Evolutionary conservation across 2,888 invertebrate species (phyloP), one percentile per base, ranked within the genome.

Genomic region (Melangyna quadrimaculata): DNA sequence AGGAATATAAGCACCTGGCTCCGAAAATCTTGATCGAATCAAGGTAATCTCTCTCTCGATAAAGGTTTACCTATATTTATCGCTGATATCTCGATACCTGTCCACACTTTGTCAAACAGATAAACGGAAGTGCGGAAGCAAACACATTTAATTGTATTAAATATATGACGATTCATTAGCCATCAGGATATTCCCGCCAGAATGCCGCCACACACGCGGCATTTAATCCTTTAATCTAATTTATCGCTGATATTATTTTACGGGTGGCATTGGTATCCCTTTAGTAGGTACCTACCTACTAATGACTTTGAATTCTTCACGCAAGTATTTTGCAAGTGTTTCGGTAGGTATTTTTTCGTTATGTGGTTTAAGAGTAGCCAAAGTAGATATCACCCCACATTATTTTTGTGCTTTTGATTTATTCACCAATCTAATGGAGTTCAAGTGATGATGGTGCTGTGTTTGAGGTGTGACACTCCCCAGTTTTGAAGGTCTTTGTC

Each of bases 121-220:
- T 81, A 71, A 72, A 77, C 80, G 72, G 69, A 81, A 86, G 72
- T 86, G 55, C 81, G 86, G 86, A 86, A 81, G 73, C 51, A 78
- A 81, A 73, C 51, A 78, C 5, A 45, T 73, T 35, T 81, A 86
- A 22, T n/a, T n/a, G 22, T 48, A 48, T 22, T 48, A 9, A 19
- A 17, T 43, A 77, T 80, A 65, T 72, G 57, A 53, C 81, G 65
- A 78, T 86, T 86, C 78, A 86, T 86, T 77, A 81, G 61, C 73
- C n/a, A n/a, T n/a, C n/a, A 86, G 81, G 73, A 78, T 72, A 55
- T n/a, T n/a, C 29, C 29, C 37, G 57, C 27, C 45, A 65, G 78
- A 74, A 40, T 71, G 63, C 17, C 74, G 57, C 78, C 82, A 78
- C 82, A 69, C 55, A 75, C 79, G 59, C 40, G 51, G 59, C 53